Evolutionary conservation across 1,140 invertebrate genomes (phyloP).

Genomic region (Procambarus clarkii): DNA sequence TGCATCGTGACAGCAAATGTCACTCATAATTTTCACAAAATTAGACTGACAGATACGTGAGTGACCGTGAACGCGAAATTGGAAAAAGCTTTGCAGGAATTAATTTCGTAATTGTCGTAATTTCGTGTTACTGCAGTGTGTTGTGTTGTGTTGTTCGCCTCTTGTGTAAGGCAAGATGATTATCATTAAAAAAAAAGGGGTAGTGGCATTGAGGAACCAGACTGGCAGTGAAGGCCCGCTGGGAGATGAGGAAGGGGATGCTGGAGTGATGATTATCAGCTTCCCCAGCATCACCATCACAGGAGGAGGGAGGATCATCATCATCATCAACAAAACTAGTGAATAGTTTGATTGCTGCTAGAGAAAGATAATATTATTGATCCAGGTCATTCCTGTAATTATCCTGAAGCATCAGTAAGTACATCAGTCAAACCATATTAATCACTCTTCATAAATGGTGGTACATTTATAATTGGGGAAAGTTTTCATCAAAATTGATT

Average conservation of each 20-base stretch:
- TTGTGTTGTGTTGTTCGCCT: no score
- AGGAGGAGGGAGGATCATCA: not conserved
- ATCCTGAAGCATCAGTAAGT: not conserved
- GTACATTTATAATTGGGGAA: not conserved
- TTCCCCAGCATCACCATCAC: not conserved
- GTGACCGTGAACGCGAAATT: no score
- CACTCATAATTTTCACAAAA: no score
- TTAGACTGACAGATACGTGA: no score
- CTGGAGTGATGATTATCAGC: not conserved
- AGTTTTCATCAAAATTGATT: not conserved
- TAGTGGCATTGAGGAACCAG: not conserved
- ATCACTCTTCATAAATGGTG: not conserved
- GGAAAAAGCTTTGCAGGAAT: no score
- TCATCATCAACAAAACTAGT: not conserved
- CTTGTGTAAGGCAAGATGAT: no score
- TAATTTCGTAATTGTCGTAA: no score
- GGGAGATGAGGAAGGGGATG: no score
- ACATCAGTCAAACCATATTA: not conserved
- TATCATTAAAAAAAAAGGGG: not conserved
- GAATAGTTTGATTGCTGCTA: not conserved
- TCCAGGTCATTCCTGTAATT: no score
- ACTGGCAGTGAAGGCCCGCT: not conserved
- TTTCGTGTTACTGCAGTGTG: no score
- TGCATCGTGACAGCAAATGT: no score
- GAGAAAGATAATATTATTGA: no score